Conservation (phyloP, 30 jellyfish, hydroid and myxozoan genomes). For the Hydra vulgaris region DNA sequence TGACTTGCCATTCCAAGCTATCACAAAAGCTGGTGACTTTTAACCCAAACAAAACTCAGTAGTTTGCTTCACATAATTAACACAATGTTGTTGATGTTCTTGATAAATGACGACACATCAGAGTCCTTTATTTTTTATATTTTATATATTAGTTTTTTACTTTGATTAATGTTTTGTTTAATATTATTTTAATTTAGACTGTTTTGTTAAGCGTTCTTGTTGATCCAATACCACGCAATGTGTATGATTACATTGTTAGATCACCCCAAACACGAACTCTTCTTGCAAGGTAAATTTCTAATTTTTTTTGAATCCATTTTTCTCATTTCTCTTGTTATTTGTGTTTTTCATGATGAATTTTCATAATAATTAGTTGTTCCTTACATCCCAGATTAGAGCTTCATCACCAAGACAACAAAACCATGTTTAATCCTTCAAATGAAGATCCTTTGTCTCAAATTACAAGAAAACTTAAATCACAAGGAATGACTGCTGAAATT, state of each 20-base stretch:
- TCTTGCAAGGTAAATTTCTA: conserved; percentile 31
- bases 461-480: conserved; percentile 59
- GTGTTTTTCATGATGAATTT: not conserved
- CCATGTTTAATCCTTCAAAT: conserved; percentile 5
- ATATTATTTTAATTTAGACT: conserved; percentile 28
- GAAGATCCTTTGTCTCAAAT: conserved; percentile 42
- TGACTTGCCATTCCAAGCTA: too few relatives aligned
- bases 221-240: conserved; percentile 84
- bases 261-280: conserved; percentile 56
- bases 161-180: not conserved
- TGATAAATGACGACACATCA: too few relatives aligned
- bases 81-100: too few relatives aligned
- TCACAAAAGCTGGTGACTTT: too few relatives aligned
- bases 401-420: conserved; percentile 6
- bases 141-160: too few relatives aligned
- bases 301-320: not conserved
- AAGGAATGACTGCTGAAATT: conserved; percentile 63
- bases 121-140: too few relatives aligned
- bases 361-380: too few relatives aligned
- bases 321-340: too few relatives aligned
- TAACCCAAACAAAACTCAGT: too few relatives aligned
- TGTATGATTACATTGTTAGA: conserved; percentile 57
- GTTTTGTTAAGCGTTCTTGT: conserved; percentile 48
- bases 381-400: conserved; percentile 20
- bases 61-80: too few relatives aligned